Evolutionary conservation across 2,113 vertebrate species (phyloP).

Genomic region (Lepus americanus): DNA sequence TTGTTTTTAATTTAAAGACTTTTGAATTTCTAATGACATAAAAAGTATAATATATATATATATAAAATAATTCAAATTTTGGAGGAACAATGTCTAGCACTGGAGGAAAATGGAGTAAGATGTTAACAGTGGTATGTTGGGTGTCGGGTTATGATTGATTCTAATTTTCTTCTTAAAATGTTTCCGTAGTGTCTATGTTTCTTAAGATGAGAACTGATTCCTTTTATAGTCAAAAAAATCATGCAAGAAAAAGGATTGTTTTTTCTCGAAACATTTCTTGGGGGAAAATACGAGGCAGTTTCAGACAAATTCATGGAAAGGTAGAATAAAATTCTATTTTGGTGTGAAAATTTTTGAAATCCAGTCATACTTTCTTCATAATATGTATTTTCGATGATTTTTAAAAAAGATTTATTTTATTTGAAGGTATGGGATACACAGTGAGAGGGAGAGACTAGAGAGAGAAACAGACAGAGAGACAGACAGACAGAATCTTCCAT

Average conservation of each 20-base stretch:
- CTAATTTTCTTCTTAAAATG: neutral
- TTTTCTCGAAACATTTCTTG: neutral
- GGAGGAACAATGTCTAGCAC: neutral
- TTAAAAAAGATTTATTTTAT: too few relatives aligned
- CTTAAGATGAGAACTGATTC: neutral
- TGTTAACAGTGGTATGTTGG: neutral
- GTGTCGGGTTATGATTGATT: neutral
- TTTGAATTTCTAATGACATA: neutral
- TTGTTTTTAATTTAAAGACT: neutral
- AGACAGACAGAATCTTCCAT: too few relatives aligned
- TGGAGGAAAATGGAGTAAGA: slow-evolving; percentile 26
- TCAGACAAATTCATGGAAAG: too few relatives aligned
- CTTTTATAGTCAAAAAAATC: neutral
- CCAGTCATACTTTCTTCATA: too few relatives aligned
- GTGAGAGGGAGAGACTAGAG: too few relatives aligned
- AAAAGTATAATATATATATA: neutral
- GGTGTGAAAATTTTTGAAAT: too few relatives aligned
- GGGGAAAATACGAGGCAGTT: neutral
- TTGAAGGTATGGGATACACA: too few relatives aligned
- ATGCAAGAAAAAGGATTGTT: neutral
- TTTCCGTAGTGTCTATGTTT: slow-evolving; percentile 34
- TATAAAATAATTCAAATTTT: neutral
- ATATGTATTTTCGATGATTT: too few relatives aligned
- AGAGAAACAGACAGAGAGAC: too few relatives aligned
- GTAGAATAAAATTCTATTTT: too few relatives aligned